Conservation (phyloP, 2,888 invertebrate species). For the Hydriomena furcata region DNA sequence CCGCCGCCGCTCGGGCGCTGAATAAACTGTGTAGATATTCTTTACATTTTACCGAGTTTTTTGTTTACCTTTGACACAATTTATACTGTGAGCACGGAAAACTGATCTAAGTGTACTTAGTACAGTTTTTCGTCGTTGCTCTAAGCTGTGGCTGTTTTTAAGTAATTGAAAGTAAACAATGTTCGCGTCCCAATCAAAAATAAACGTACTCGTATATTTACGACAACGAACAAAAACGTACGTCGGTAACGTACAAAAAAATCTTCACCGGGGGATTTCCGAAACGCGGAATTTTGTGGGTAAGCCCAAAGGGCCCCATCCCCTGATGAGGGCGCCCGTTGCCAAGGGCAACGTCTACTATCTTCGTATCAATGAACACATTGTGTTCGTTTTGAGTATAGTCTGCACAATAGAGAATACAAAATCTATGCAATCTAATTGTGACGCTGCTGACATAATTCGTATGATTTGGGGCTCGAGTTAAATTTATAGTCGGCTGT, state of each 20-base stretch:
- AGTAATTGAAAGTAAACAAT: background rate
- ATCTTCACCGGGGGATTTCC: conserved; percentile 72
- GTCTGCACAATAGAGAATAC: conserved; percentile 58
- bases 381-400: conserved; percentile 46
- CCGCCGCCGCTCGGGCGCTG: background rate
- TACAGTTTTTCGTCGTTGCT: no score
- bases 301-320: conserved; percentile 60
- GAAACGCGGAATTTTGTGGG: conserved; percentile 64
- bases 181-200: conserved; percentile 31
- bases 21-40: conserved; percentile 8
- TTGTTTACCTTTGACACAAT: conserved; percentile 6
- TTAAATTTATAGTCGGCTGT: conserved; percentile 61
- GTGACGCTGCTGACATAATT: conserved; percentile 66
- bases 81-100: background rate
- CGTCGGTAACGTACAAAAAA: conserved; percentile 50
- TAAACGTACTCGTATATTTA: conserved; percentile 36
- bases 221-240: conserved; percentile 22
- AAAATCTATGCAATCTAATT: conserved; percentile 56
- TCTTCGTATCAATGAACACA: conserved; percentile 63
- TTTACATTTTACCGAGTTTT: conserved; percentile 3
- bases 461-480: conserved; percentile 60
- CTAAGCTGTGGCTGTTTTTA: no score
- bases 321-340: conserved; percentile 60
- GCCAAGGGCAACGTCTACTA: conserved; percentile 65
- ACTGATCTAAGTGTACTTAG: no score